Percentiles rank a stretch among this genome's conserved stretches.
Conservation (phyloP, 2,113 vertebrate species). For the Hucho hucho region DNA sequence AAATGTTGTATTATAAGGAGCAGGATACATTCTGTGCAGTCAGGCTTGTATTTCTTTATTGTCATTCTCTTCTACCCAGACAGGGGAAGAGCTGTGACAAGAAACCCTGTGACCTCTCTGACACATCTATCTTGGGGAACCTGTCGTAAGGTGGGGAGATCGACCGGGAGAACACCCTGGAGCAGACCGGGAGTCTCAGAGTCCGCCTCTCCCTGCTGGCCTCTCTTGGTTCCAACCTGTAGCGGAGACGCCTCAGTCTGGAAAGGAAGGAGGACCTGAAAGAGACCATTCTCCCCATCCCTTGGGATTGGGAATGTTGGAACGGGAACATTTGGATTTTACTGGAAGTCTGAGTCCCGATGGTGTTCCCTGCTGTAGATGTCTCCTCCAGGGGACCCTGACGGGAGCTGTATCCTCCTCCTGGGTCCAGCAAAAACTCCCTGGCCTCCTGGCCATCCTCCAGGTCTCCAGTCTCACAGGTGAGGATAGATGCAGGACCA, state of each 20-base stretch:
- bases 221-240: background rate
- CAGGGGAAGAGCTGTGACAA: background rate
- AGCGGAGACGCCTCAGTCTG: conserved; percentile 9
- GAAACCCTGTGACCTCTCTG: background rate
- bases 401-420: background rate
- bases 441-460: background rate
- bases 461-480: background rate
- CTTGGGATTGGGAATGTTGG: background rate
- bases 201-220: too few relatives aligned
- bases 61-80: background rate
- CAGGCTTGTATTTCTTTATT: background rate
- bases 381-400: background rate
- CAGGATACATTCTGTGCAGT: too few relatives aligned
- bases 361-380: background rate
- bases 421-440: background rate
- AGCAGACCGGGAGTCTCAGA: background rate
- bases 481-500: background rate
- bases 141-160: background rate
- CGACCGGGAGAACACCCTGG: background rate
- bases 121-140: background rate
- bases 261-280: conserved; percentile 5
- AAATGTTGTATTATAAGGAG: too few relatives aligned
- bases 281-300: background rate
- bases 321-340: background rate
- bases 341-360: conserved; percentile 12